Evolutionary conservation across 2,113 vertebrate species (phyloP).

Genomic region (Caloenas nicobarica): DNA sequence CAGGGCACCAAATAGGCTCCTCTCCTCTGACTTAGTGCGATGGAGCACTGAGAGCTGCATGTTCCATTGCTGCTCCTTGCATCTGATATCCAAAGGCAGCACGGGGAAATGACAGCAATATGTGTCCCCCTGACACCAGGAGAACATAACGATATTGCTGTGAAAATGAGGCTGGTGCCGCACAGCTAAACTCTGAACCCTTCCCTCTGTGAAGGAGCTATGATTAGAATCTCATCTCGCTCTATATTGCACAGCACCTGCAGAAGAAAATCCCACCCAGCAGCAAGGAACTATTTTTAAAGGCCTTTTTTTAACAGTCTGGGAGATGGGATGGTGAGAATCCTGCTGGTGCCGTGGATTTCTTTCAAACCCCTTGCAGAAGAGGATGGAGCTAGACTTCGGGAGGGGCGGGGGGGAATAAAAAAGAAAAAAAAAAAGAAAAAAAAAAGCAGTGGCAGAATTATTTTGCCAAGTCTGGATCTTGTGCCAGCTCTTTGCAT

Average conservation of each 20-base stretch:
- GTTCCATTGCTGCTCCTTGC: not conserved
- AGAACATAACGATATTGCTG: constrained; percentile 30
- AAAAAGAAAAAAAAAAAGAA: too few relatives aligned
- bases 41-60: not conserved
- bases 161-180: constrained; percentile 42
- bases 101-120: not conserved
- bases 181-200: constrained; percentile 41
- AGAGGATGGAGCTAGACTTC: not conserved
- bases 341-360: not conserved
- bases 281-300: constrained; percentile 44
- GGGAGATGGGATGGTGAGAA: constrained; percentile 27
- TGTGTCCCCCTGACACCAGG: constrained; percentile 40
- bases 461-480: constrained; percentile 23
- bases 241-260: constrained; percentile 14
- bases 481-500: not conserved
- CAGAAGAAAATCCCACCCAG: constrained; percentile 58
- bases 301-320: not conserved
- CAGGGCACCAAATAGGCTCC: not conserved
- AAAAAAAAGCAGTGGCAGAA: not conserved
- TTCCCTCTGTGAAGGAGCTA: constrained; percentile 38
- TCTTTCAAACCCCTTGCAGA: not conserved
- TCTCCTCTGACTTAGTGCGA: not conserved
- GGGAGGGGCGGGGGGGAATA: not conserved
- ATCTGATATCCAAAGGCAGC: not conserved
- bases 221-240: constrained; percentile 58